Percentiles rank a stretch among this genome's conserved stretches.
Evolutionary conservation across 2,888 invertebrate species (phyloP).

Genomic region (Electrophaes corylata): DNA sequence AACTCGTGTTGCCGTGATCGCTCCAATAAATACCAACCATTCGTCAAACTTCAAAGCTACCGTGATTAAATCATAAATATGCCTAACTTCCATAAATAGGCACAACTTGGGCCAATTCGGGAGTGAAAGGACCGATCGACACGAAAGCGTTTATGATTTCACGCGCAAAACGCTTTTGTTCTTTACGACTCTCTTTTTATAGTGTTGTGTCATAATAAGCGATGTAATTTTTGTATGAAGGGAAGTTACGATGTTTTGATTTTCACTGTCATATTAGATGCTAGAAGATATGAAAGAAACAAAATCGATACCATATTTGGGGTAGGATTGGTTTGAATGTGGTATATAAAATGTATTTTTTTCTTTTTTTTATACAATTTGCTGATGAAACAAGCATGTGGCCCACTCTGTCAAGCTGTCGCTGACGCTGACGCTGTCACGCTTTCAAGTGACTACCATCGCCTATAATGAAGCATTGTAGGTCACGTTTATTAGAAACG

Average conservation of each 20-base stretch:
- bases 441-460: no score
- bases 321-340: no score
- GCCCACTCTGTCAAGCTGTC: no score
- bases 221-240: slow-evolving; percentile 25
- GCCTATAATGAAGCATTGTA: no score
- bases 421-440: no score
- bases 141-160: slow-evolving; percentile 59
- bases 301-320: no score
- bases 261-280: not conserved
- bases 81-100: slow-evolving; percentile 42
- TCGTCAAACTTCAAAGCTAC: slow-evolving; percentile 76
- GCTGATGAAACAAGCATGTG: no score
- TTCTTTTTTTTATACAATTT: no score
- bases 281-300: not conserved
- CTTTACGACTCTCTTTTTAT: slow-evolving; percentile 39
- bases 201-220: slow-evolving; percentile 34
- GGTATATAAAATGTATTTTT: no score
- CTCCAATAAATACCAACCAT: slow-evolving; percentile 70
- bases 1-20: slow-evolving; percentile 56
- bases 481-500: no score
- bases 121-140: slow-evolving; percentile 53
- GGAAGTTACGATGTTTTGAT: slow-evolving; percentile 3
- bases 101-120: slow-evolving; percentile 25
- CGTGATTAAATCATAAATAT: slow-evolving; percentile 78
- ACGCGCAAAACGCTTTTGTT: slow-evolving; percentile 41